Base-by-base conservation (phyloP, 2,888 invertebrate genomes). In the Parascotia fuliginaria region DNA sequence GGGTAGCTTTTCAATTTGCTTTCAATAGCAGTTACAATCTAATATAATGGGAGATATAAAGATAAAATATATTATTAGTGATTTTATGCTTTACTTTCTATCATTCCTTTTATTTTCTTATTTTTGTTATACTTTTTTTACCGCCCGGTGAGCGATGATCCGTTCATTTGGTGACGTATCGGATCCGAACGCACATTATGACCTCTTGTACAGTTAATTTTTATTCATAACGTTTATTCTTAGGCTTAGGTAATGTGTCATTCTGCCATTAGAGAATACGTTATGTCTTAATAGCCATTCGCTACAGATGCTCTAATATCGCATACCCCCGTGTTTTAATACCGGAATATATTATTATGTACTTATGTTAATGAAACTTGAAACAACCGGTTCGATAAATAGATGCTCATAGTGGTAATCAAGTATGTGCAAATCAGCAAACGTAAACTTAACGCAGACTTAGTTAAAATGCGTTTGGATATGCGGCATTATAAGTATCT, bases 101-200 rank as follows among this genome's bases (percentile, higher is more conserved):
- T 67, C 71, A 75, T 79, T 79, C 70, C 70, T 68, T 65, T 47
- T 55, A 50, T 51, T 56, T 59, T 52, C 40, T 49, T 50, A 39
- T 48, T 48, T 41, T 50, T 64, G 36, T 61, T 16, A 61, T 56
- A 60, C 40, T 54, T 42, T 59, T 58, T 53, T 61, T 37, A 45
- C 44, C 41, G 59, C 49, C 43, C 57, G 43, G 51, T 46, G 45
- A 53, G 34, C 42, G 41, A 42, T 55, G 43, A 38, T 4, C 34
- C 19, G 42, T 54, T 54, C 55, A 63, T 68, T 60, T 58, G 47
- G 59, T 50, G n/a, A n/a, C n/a, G n/a, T 59, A 48, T 65, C 59
- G 47, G 70, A 73, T 75, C 65, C 68, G 66, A 77, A 82, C 84
- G 85, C 86, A 85, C 86, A 85, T 57, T 66, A 65, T 58, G 73